Evolutionary conservation across 2,113 vertebrate species (phyloP).

Genomic region (Mesembrinibis cayennensis): DNA sequence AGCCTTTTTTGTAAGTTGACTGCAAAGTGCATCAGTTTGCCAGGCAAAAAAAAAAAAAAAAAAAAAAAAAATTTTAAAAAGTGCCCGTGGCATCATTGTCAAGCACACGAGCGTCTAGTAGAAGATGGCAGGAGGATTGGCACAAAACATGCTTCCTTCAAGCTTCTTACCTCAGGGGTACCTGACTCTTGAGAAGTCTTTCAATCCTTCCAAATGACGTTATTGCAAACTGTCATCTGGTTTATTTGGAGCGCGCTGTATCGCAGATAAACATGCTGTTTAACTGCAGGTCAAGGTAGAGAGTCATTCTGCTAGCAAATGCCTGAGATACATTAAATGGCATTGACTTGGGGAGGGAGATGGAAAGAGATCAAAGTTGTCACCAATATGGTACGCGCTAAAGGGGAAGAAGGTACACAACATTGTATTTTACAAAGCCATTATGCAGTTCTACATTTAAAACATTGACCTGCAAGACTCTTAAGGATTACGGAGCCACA

Average conservation of each 20-base stretch:
- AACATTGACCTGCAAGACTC: conserved; percentile 25
- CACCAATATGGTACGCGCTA: not conserved
- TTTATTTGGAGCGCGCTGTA: conserved; percentile 54
- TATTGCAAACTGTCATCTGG: conserved; percentile 61
- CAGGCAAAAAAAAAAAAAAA: conserved; percentile 5
- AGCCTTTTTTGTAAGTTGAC: conserved; percentile 83
- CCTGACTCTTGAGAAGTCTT: conserved; percentile 72
- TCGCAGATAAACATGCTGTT: conserved; percentile 65
- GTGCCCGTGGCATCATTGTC: conserved; percentile 72
- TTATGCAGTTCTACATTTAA: conserved; percentile 9
- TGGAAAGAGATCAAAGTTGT: conserved; percentile 59
- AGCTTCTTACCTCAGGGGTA: conserved; percentile 72
- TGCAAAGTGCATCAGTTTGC: conserved; percentile 80
- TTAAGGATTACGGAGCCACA: not conserved
- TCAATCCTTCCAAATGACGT: conserved; percentile 59
- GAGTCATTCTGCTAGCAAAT: conserved; percentile 44
- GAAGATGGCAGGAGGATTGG: conserved; percentile 69
- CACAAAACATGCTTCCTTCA: conserved; percentile 71
- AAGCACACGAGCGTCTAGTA: conserved; percentile 48
- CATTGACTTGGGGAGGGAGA: conserved; percentile 46
- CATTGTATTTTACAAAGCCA: conserved; percentile 40
- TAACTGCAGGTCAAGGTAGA: conserved; percentile 66
- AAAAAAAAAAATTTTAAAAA: conserved; percentile 66
- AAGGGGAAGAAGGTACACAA: not conserved
- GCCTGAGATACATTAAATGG: conserved; percentile 54